Base-by-base conservation (phyloP, 2,797 vertebrate species). In the Spinus olivaceus region DNA sequence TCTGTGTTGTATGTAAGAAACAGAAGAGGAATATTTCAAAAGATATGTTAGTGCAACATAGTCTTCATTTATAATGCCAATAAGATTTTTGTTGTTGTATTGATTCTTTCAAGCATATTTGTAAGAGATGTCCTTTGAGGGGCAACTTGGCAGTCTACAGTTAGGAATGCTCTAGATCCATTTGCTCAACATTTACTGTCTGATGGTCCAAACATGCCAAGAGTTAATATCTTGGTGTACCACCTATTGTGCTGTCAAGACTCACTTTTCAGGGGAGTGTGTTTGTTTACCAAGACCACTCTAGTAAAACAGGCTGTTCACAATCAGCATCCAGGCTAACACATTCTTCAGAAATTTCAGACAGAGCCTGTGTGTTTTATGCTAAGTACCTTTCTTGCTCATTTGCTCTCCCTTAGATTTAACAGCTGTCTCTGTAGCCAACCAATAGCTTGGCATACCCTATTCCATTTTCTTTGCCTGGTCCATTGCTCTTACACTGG, bases 71-170 rank as follows among this genome's bases (percentile, higher is more conserved):
- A 49, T 49, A 80, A 70, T 22, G 14, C n/a, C 3, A 4, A 24
- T 1, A 0, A 51, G 0, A 1, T 6, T 23, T 25, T 41, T 39
- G 24, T 54, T 35, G 6, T 18, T 10, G 3, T 12, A 53, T 57
- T 56, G 14, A 24, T 81, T 60, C 9, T 81, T 77, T 73, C n/a
- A 39, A 57, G 16, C 1, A 4, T 50, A 7, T 71, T 64, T 86
- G 7, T 30, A 51, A 54, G 21, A 47, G 10, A 9, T 88, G 32
- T 25, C 69, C 13, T 49, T 37, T 50, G n/a, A 35, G 3, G n/a
- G 2, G 21, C 32, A 73, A 16, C 9, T 64, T 56, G 33, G 3
- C 6, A 39, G 5, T 19, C 27, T 95, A 10, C 20, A 35, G 10
- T 46, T 65, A 76, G 18, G 33, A 71, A 49, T 22, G 67, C 6